Conservation (phyloP, 2,113 vertebrate genomes). For the Anolis sagrei region DNA sequence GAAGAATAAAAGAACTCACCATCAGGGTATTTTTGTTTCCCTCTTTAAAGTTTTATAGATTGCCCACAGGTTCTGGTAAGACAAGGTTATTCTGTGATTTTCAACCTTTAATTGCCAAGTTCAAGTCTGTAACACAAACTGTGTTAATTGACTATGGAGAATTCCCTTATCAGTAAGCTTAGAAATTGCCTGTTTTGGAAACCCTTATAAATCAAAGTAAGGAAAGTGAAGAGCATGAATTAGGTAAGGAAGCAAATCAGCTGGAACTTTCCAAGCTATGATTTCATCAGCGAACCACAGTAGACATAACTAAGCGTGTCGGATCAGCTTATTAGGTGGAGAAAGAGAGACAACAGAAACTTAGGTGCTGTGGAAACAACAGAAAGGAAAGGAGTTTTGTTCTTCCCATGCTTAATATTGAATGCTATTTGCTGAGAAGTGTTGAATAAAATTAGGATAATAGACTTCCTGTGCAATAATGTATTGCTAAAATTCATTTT, state of each 20-base stretch:
- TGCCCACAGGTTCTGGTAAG: conserved; percentile 53
- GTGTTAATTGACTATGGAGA: conserved; percentile 68
- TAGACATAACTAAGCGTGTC: conserved; percentile 19
- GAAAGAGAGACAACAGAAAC: background rate
- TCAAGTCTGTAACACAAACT: conserved; percentile 64
- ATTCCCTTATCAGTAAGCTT: conserved; percentile 63
- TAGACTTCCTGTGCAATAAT: background rate
- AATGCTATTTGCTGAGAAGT: background rate
- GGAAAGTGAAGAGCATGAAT: conserved; percentile 70
- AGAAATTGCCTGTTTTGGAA: conserved; percentile 56
- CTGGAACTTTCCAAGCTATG: conserved; percentile 67
- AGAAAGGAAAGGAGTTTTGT: background rate
- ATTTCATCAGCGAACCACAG: conserved; percentile 46
- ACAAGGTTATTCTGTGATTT: conserved; percentile 63
- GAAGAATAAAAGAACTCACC: conserved; percentile 52
- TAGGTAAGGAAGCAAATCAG: conserved; percentile 48
- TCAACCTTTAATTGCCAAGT: conserved; percentile 69
- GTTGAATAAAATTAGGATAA: background rate
- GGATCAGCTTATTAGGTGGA: conserved; percentile 59
- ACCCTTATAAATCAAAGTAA: conserved; percentile 67
- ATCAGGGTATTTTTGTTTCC: conserved; percentile 44
- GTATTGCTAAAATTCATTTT: background rate
- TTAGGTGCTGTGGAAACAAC: background rate
- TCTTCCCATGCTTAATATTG: background rate
- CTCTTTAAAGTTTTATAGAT: conserved; percentile 62